A percentile compares a stretch with the other conserved stretches of the same genome.
Conservation (phyloP, 2,113 vertebrate genomes). For the Eulacestoma nigropectus region DNA sequence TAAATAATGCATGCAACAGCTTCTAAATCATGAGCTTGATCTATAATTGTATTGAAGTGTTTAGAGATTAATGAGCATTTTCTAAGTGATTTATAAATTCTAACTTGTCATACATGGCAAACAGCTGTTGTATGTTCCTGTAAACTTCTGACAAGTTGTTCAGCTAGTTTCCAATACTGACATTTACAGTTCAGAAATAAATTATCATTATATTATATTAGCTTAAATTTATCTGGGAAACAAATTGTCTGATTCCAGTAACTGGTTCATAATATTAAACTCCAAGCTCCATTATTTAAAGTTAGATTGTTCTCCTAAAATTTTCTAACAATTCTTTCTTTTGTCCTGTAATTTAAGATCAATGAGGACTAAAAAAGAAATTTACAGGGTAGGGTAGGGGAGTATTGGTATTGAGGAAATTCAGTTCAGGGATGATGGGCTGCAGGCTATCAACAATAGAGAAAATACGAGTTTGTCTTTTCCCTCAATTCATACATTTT, state of each 20-base stretch:
- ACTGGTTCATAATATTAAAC: neutral
- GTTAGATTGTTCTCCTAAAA: neutral
- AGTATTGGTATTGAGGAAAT: neutral
- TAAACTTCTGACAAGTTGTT: neutral
- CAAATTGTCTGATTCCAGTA: neutral
- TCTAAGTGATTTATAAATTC: neutral
- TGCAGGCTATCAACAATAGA: neutral
- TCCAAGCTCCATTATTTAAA: neutral
- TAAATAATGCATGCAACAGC: neutral
- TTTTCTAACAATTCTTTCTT: neutral
- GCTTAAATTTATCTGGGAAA: neutral
- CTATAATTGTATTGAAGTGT: neutral
- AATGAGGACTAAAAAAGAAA: neutral
- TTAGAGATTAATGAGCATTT: neutral
- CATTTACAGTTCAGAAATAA: conserved; percentile 10
- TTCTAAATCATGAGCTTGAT: neutral
- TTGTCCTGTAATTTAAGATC: conserved; percentile 6
- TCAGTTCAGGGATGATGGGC: neutral
- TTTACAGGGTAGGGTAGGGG: neutral
- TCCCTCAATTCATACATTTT: neutral
- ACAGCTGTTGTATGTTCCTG: neutral
- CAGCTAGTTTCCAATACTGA: neutral
- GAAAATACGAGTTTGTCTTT: neutral
- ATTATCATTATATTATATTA: neutral
- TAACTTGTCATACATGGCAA: neutral